Evolutionary conservation across 2,113 vertebrate genomes (phyloP), one percentile per base, ranked within the genome.

Genomic region (Grus americana): DNA sequence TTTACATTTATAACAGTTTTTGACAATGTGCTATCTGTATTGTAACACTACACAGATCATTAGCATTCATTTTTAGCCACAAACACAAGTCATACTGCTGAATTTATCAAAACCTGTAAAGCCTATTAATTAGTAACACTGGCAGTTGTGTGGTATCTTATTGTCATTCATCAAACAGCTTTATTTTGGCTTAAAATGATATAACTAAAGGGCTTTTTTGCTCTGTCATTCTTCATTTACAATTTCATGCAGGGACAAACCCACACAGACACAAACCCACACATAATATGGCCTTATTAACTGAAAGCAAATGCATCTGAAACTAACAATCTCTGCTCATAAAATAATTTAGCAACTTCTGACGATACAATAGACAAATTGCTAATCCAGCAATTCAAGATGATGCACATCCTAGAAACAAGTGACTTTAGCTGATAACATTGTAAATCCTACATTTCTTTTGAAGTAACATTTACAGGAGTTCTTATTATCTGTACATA

Each of bases 121-220:
- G 76, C 59, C 38, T 86, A 86, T 96, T 98, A 98, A 97, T 97
- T 97, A 97, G 81, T 40, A 95, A 50, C 79, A 85, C 59, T 90
- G 85, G 68, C 61, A 94, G 63, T 95, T 93, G 17, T 91, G 63
- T 82, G 86, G 83, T 94, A 94, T 75, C 29, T 36, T 95, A 93
- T 65, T 97, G 93, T 94, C 63, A 72, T 80, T 96, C 78, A 96
- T 93, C 81, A 96, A 92, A 97, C 92, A 97, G 92, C 88, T 98
- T 89, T 94, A 92, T 94, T 97, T 93, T 92, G 83, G 44, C 94
- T 95, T 96, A 36, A 94, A 96, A 93, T 79, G 38, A 82, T 54
- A 79, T 82, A 84, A 94, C 71, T 87, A 74, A 90, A 65, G 8
- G 46, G 27, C 13, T 84, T 66, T 84, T 87, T 59, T 71, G 47